Percentiles rank a stretch among this genome's conserved stretches.
phyloP scores from a whole-genome alignment of 2,888 invertebrate genomes.

The Catocala sponsa region DNA sequence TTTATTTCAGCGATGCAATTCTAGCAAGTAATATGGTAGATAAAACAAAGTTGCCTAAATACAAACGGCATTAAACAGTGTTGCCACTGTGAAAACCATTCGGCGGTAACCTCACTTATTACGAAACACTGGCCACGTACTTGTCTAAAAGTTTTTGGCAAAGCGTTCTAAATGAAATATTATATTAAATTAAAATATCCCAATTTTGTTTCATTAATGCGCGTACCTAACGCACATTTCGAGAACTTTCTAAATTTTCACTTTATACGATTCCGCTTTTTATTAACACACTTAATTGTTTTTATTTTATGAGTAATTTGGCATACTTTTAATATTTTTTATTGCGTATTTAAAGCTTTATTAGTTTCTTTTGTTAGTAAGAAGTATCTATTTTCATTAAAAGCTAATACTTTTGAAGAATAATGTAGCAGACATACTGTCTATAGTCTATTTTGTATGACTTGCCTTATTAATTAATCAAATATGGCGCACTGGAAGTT shows the following conservation, averaged over 20 bases:
- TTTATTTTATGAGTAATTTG: background rate
- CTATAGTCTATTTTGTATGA: too few relatives aligned
- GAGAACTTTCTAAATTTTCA: slow-evolving; percentile 18
- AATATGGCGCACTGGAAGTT: too few relatives aligned
- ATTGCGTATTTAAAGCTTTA: too few relatives aligned
- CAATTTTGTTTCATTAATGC: background rate
- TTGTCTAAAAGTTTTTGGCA: background rate
- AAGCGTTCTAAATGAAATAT: slow-evolving; percentile 4
- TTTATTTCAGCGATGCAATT: too few relatives aligned
- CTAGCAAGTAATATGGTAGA: too few relatives aligned
- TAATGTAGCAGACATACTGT: too few relatives aligned
- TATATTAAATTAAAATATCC: slow-evolving; percentile 20
- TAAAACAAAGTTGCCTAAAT: too few relatives aligned
- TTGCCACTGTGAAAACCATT: background rate
- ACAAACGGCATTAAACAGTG: background rate
- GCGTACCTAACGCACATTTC: background rate
- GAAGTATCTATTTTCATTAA: too few relatives aligned
- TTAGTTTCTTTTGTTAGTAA: too few relatives aligned
- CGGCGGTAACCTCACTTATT: background rate
- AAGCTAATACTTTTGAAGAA: too few relatives aligned
- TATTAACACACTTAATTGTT: slow-evolving; percentile 8
- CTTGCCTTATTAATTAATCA: too few relatives aligned
- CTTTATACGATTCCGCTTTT: slow-evolving; percentile 11
- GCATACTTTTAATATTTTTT: too few relatives aligned
- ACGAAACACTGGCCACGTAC: background rate